Conservation (phyloP, 92 coral and sea anemone species). For the Epizoanthus scotinus region DNA sequence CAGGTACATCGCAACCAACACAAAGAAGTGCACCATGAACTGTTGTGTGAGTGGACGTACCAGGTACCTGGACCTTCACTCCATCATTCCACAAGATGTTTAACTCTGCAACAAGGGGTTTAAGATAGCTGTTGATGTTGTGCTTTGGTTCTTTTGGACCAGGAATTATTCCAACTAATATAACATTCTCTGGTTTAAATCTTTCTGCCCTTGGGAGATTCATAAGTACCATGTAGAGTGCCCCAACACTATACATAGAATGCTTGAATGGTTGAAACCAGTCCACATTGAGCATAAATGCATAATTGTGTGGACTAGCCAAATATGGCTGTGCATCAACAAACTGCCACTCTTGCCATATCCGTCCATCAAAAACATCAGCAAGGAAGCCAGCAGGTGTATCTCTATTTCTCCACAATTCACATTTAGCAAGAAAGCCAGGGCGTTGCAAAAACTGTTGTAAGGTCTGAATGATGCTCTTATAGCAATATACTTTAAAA, state of each 20-base stretch:
- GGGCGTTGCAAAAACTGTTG: slow-evolving; percentile 41
- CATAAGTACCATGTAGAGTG: slow-evolving; percentile 52
- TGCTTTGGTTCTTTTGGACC: slow-evolving; percentile 56
- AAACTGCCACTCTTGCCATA: slow-evolving; percentile 69
- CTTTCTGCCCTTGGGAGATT: slow-evolving; percentile 63
- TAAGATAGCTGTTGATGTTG: slow-evolving; percentile 33
- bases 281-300: slow-evolving; percentile 62
- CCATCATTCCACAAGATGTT: slow-evolving; percentile 56
- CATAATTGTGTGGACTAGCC: slow-evolving; percentile 59
- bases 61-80: slow-evolving; percentile 21
- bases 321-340: slow-evolving; percentile 58
- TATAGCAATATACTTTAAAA: slow-evolving; percentile 60
- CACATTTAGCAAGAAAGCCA: slow-evolving; percentile 54
- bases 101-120: slow-evolving; percentile 54
- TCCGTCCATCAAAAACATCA: slow-evolving; percentile 65
- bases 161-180: slow-evolving; percentile 59
- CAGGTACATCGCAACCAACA: slow-evolving; percentile 77
- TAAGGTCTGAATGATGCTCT: slow-evolving; percentile 53
- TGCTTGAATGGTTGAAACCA: slow-evolving; percentile 76
- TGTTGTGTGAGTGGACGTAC: not conserved
- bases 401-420: slow-evolving; percentile 59
- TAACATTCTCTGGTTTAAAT: slow-evolving; percentile 50
- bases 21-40: slow-evolving; percentile 56
- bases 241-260: slow-evolving; percentile 57
- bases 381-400: slow-evolving; percentile 56